Percentiles rank a stretch among this genome's conserved stretches.
These are phyloP conservation scores for Muscicapa adusta DNA, from an alignment of 2,113 vertebrate genomes.

Conservation along the genomic window DNA sequence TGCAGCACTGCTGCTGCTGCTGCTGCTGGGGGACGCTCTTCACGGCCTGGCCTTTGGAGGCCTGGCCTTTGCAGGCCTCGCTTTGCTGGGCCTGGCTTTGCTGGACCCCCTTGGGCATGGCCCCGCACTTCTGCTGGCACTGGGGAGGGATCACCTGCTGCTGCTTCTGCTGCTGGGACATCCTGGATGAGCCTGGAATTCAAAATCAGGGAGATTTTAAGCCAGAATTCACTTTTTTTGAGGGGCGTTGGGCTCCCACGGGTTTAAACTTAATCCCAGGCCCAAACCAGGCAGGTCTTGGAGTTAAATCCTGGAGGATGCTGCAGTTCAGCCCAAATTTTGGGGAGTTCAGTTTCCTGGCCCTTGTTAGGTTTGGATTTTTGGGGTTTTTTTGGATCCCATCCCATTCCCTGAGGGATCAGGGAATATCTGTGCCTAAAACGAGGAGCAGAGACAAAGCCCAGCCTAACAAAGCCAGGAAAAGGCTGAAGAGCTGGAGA, in stretches of 20 bases:
- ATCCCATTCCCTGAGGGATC: rapidly evolving
- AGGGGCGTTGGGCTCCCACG: rapidly evolving
- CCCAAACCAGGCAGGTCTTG: background rate
- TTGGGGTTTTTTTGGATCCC: background rate
- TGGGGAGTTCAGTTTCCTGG: background rate
- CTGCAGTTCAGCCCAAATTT: no score
- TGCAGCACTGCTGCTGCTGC: slow-evolving; percentile 15
- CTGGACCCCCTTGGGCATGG: background rate
- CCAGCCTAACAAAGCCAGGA: background rate
- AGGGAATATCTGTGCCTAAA: background rate
- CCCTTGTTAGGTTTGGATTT: background rate
- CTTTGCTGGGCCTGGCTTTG: background rate
- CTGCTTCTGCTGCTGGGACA: slow-evolving; percentile 59
- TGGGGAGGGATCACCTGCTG: slow-evolving; percentile 14
- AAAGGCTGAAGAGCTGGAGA: background rate
- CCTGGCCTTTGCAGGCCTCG: background rate
- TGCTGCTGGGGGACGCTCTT: slow-evolving; percentile 11
- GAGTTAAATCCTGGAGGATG: background rate
- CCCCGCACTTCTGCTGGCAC: slow-evolving; percentile 21
- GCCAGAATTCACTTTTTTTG: rapidly evolving
- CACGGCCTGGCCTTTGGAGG: background rate
- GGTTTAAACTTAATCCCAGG: background rate
- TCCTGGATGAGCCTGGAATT: background rate
- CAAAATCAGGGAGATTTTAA: background rate
- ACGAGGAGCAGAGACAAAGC: rapidly evolving